Conservation (phyloP, 2,888 invertebrate species). For the Linhomoeus sp. region DNA sequence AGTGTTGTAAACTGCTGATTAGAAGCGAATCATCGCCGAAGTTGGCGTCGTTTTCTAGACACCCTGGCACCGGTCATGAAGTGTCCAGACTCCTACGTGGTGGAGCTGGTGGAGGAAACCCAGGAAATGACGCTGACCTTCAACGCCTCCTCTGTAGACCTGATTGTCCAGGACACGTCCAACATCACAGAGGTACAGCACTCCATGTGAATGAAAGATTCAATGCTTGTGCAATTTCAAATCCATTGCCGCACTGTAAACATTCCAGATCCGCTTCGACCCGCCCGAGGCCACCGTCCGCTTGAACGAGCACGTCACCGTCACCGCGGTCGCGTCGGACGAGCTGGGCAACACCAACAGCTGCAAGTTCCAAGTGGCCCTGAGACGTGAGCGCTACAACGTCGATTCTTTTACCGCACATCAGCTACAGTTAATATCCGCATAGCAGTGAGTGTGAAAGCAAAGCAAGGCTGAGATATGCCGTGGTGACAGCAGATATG, state of each 20-base stretch:
- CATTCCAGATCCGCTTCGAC: slow-evolving; percentile 12
- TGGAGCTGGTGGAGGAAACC: slow-evolving; percentile 14
- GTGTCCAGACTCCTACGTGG: slow-evolving; percentile 24
- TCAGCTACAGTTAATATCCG: too few relatives aligned
- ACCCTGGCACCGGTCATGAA: slow-evolving; percentile 24
- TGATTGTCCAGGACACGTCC: slow-evolving; percentile 24
- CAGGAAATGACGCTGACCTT: slow-evolving; percentile 12
- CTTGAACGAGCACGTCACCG: slow-evolving; percentile 13
- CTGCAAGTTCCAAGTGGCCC: slow-evolving; percentile 26
- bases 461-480: too few relatives aligned
- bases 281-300: slow-evolving; percentile 16
- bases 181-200: slow-evolving; percentile 18
- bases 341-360: slow-evolving; percentile 20
- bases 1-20: too few relatives aligned
- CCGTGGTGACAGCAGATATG: too few relatives aligned
- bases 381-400: slow-evolving; percentile 5
- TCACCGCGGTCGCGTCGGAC: slow-evolving; percentile 20
- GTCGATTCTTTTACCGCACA: too few relatives aligned
- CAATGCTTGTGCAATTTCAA: neutral
- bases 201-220: too few relatives aligned
- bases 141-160: slow-evolving; percentile 17
- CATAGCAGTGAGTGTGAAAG: too few relatives aligned
- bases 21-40: too few relatives aligned
- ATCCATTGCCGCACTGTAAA: too few relatives aligned
- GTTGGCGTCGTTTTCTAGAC: slow-evolving; percentile 9